phyloP scores from a whole-genome alignment of 1,140 invertebrate genomes.

The Dermatophagoides farinae region DNA sequence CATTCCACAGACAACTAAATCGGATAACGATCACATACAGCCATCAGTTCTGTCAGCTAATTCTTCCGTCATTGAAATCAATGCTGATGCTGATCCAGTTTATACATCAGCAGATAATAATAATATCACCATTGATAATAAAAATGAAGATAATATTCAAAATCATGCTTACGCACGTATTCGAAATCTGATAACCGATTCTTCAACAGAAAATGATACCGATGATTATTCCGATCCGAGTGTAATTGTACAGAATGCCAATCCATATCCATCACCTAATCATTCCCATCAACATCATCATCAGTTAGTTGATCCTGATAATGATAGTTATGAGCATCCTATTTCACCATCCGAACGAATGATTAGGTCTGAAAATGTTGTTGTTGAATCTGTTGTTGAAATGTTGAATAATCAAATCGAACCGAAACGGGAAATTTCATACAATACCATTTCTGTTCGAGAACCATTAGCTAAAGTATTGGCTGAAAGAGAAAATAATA shows the following conservation, averaged over 20 bases:
- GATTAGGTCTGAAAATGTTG: neutral
- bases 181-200: neutral
- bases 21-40: neutral
- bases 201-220: constrained; percentile 12
- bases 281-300: neutral
- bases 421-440: constrained; percentile 10
- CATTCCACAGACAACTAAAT: neutral
- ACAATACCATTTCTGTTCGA: constrained; percentile 16
- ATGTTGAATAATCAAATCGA: neutral
- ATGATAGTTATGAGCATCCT: neutral
- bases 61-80: neutral
- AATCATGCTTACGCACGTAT: constrained; percentile 12
- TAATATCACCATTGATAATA: neutral
- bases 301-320: neutral
- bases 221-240: constrained; percentile 7
- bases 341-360: neutral
- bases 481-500: constrained; percentile 7
- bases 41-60: neutral
- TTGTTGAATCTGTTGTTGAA: neutral
- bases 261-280: neutral
- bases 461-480: constrained; percentile 16
- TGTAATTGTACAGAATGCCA: neutral
- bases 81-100: neutral
- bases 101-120: neutral
- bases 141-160: neutral